These are phyloP conservation scores for Andrena fulva DNA, from an alignment of 2,888 invertebrate genomes.

Conservation along the genomic window DNA sequence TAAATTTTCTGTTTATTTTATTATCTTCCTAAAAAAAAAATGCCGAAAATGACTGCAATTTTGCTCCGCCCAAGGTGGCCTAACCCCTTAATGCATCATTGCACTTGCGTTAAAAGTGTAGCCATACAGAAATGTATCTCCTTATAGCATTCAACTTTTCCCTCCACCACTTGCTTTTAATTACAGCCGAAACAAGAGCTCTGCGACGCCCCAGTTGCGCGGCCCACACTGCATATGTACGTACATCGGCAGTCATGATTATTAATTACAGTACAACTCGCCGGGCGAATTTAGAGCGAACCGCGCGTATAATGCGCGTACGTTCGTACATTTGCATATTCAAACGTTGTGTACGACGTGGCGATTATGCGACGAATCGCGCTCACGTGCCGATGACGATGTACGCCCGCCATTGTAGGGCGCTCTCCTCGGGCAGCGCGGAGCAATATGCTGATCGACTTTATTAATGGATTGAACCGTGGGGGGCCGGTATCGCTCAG, in stretches of 20 bases:
- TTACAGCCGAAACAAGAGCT: no score
- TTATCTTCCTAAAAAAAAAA: no score
- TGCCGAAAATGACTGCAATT: no score
- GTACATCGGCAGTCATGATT: constrained; percentile 59
- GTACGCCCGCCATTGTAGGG: constrained; percentile 49
- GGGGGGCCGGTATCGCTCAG: not conserved
- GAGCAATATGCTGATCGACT: constrained; percentile 51
- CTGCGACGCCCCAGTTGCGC: constrained; percentile 43
- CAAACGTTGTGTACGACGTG: constrained; percentile 66
- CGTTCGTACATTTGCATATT: constrained; percentile 72
- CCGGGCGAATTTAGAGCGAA: constrained; percentile 67
- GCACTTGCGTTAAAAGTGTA: no score
- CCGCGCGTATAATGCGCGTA: constrained; percentile 66
- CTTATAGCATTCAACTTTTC: no score
- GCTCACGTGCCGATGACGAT: constrained; percentile 60
- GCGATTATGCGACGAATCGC: constrained; percentile 70
- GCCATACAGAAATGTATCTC: no score
- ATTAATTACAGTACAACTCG: constrained; percentile 70
- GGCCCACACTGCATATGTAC: constrained; percentile 7
- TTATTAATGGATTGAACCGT: constrained; percentile 44
- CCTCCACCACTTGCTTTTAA: no score
- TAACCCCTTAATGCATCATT: no score
- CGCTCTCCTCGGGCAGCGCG: constrained; percentile 39
- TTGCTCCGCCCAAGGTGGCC: no score
- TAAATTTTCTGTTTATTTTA: no score